Percentiles rank a stretch among this genome's conserved stretches.
Conservation (phyloP, 2,797 vertebrate species). For the Sebastes aleutianus region DNA sequence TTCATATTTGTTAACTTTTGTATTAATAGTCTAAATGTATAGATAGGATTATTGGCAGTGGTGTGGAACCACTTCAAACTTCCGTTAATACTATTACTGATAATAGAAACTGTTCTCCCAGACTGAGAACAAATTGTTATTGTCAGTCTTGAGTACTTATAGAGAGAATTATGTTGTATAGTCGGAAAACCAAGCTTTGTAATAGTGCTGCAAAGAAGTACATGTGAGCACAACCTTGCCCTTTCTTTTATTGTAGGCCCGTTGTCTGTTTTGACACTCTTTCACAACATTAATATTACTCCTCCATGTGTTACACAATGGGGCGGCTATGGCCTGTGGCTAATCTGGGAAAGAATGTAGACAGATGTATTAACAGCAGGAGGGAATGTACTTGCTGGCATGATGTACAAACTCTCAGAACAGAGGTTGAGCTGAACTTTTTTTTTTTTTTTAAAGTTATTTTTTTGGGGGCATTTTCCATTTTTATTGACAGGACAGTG, state of each 20-base stretch:
- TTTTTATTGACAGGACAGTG: too few species aligned
- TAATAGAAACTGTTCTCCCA: not conserved
- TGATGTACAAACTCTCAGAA: not conserved
- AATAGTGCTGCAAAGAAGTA: not conserved
- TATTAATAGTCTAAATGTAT: not conserved
- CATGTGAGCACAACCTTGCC: not conserved
- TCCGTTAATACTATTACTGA: not conserved
- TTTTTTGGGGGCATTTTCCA: too few species aligned
- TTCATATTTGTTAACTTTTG: not conserved
- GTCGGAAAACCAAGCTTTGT: not conserved
- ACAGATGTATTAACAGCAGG: conserved; percentile 35
- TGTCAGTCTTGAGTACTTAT: not conserved
- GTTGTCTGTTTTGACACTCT: conserved; percentile 26
- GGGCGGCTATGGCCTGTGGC: not conserved
- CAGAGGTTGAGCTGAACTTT: not conserved
- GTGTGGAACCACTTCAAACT: not conserved
- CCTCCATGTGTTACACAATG: conserved; percentile 30
- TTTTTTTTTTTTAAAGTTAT: too few species aligned
- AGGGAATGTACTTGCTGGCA: conserved; percentile 7
- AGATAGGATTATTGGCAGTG: not conserved
- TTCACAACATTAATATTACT: conserved; percentile 30
- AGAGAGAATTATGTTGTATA: not conserved
- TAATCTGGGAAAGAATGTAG: conserved; percentile 33
- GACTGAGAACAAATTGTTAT: not conserved
- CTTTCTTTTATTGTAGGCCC: not conserved